Base-by-base conservation (phyloP, 2,888 invertebrate species). In the Tetropium fuscum region DNA sequence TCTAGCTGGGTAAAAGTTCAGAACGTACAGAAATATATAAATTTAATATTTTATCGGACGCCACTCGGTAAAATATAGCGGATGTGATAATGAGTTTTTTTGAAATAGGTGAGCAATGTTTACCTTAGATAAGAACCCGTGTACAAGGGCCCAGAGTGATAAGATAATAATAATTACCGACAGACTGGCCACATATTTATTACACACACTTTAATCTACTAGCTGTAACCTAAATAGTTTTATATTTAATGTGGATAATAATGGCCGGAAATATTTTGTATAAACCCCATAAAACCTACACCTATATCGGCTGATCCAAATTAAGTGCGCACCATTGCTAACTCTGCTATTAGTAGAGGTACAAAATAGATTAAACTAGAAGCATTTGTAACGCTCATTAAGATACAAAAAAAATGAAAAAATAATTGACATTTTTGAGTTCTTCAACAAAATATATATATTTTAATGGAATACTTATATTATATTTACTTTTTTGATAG, bases 51-150 rank as follows among this genome's bases (percentile, higher is more conserved):
- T 27, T 38, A 49, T 7, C 22, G 13, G 8, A 25, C 8, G 20
- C 7, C 38, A 38, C 49, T n/a, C 38, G 11, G 38, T 49, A 51
- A 22, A 57, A 32, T 57, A 57, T 53, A 61, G 61, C 64, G 64
- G 64, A 64, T 64, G 59, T 57, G 64, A 64, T 64, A 64, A 64
- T 48, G 45, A 55, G 56, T 58, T 66, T 64, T 69, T 72, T 68
- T 66, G 64, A 71, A 69, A 66, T 74, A 74, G 74, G 75, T 74
- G 74, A 74, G 71, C 72, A 70, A 69, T 75, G 69, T 75, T 75
- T 75, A 71, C 68, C 69, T 69, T 66, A 71, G 75, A 75, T 74
- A 75, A 74, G 64, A 60, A 58, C 69, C 70, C 72, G 68, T 68
- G 70, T 69, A 70, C 73, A 66, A 6, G 70, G 72, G 68, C 68